These are phyloP conservation scores for Stegastes partitus DNA, from an alignment of 2,113 vertebrate species.

Conservation along the genomic window DNA sequence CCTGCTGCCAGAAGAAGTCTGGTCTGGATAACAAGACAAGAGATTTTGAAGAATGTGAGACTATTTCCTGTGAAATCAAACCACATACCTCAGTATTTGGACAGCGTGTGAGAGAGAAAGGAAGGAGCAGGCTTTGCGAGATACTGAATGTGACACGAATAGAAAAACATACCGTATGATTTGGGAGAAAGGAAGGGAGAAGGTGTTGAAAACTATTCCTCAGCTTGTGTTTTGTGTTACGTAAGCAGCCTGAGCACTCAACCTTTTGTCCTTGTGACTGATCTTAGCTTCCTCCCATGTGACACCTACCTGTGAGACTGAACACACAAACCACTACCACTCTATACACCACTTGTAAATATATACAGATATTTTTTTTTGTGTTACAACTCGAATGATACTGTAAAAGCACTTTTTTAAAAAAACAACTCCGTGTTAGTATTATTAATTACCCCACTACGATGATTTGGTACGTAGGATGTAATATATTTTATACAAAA, in stretches of 20 bases:
- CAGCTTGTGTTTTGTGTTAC: not conserved
- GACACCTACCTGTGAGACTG: slow-evolving; percentile 44
- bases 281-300: slow-evolving; percentile 44
- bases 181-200: slow-evolving; percentile 10
- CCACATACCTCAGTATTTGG: slow-evolving; percentile 65
- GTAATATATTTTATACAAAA: slow-evolving; percentile 56
- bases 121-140: not conserved
- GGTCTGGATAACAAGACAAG: slow-evolving; percentile 26
- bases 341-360: slow-evolving; percentile 52
- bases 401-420: slow-evolving; percentile 63
- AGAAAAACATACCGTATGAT: slow-evolving; percentile 11
- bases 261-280: slow-evolving; percentile 27
- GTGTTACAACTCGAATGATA: slow-evolving; percentile 37
- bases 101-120: slow-evolving; percentile 13
- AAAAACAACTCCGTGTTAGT: slow-evolving; percentile 37
- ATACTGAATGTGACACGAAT: slow-evolving; percentile 34
- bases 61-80: slow-evolving; percentile 74
- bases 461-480: slow-evolving; percentile 32
- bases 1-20: slow-evolving; percentile 26
- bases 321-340: slow-evolving; percentile 42
- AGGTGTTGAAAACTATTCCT: not conserved
- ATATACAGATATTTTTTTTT: slow-evolving; percentile 39
- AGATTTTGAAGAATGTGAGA: slow-evolving; percentile 61
- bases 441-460: slow-evolving; percentile 40
- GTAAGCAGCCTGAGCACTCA: not conserved